Conservation (phyloP, 35 echinoderm and acorn worm species). For the Ophioderma brevispina region DNA sequence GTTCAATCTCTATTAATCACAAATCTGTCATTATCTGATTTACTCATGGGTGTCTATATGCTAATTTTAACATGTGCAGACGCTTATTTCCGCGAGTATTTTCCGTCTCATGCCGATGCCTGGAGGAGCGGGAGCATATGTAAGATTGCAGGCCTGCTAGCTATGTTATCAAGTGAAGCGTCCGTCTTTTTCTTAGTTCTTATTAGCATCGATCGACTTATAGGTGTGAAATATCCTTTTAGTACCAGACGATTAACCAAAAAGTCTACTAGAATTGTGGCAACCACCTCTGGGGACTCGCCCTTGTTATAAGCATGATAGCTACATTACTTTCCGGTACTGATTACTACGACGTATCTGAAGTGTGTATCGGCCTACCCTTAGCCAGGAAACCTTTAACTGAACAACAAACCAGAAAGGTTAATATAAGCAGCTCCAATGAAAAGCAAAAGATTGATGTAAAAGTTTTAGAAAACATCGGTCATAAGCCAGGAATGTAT, state of each 20-base stretch:
- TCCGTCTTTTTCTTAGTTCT: constrained; percentile 12
- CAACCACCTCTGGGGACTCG: not conserved
- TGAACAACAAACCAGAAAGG: not conserved
- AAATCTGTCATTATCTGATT: constrained; percentile 60
- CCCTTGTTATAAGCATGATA: not conserved
- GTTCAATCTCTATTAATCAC: constrained; percentile 53
- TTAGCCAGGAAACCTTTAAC: not conserved
- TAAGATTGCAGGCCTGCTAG: not conserved
- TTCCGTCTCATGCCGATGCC: not conserved
- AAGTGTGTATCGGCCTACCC: constrained; percentile 68
- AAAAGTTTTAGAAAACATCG: not conserved
- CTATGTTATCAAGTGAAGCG: not conserved
- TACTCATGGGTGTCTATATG: constrained; percentile 59
- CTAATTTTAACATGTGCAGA: not conserved
- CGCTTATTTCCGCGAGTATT: not conserved
- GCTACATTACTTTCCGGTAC: constrained; percentile 10
- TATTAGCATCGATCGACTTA: not conserved
- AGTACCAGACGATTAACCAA: not conserved
- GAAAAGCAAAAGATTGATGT: not conserved
- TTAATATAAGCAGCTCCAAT: not conserved
- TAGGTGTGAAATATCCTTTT: constrained; percentile 1
- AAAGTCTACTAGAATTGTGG: constrained; percentile 8
- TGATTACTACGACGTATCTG: constrained; percentile 42
- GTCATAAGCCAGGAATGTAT: not conserved
- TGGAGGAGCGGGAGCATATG: not conserved